Evolutionary conservation across 2,113 vertebrate species (phyloP).

Genomic region (Triplophysa siluroides): DNA sequence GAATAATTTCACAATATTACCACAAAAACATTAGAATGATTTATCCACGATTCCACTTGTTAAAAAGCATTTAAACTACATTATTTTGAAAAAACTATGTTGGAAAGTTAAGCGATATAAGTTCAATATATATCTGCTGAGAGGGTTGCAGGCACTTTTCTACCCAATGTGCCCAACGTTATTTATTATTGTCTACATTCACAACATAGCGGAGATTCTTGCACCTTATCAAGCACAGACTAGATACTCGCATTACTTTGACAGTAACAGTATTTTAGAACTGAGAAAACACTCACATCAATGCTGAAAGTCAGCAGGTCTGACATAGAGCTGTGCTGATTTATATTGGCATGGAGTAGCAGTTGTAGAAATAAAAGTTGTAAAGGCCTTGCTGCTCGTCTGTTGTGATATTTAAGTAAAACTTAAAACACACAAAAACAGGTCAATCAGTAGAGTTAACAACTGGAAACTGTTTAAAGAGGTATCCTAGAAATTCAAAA

Average conservation of each 20-base stretch:
- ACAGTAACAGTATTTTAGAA: no score
- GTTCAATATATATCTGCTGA: no score
- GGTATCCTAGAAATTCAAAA: neutral
- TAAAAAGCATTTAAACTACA: no score
- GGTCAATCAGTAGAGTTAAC: neutral
- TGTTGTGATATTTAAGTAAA: slow-evolving; percentile 80
- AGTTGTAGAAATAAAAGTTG: slow-evolving; percentile 86
- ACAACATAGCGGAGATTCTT: no score
- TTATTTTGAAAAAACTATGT: no score
- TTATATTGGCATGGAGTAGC: slow-evolving; percentile 47
- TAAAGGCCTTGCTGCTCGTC: slow-evolving; percentile 82
- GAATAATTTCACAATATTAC: neutral
- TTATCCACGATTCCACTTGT: no score
- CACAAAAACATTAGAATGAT: neutral
- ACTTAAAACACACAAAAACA: slow-evolving; percentile 62
- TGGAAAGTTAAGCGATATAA: no score
- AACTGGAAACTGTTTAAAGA: neutral
- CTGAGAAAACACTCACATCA: slow-evolving; percentile 71
- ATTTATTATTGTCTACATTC: no score
- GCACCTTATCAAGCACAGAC: no score
- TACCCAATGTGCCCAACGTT: no score
- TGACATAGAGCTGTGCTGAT: neutral
- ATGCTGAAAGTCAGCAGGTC: slow-evolving; percentile 74
- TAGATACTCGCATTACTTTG: no score
- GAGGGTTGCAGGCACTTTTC: no score